Evolutionary conservation across 2,113 vertebrate species (phyloP).

Genomic region (Chloropsis cyanopogon): DNA sequence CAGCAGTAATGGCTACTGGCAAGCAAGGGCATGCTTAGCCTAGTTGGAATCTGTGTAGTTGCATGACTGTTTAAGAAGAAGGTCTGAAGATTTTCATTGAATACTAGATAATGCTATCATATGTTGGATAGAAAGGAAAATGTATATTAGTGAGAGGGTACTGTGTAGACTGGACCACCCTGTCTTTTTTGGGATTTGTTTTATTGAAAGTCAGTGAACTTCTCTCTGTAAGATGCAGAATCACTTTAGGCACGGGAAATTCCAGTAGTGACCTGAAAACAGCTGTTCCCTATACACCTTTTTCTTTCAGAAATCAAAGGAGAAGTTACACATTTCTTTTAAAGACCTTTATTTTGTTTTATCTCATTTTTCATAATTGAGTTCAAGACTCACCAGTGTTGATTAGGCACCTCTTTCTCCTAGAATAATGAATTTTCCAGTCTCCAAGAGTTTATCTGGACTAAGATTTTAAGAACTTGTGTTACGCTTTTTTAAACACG

Average conservation of each 20-base stretch:
- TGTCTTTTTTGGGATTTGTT: not conserved
- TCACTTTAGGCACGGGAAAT: not conserved
- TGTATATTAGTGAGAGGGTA: not conserved
- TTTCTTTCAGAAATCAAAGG: not conserved
- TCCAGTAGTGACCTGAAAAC: not conserved
- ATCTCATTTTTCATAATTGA: not conserved
- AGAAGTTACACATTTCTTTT: not conserved
- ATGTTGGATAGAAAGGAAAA: not conserved
- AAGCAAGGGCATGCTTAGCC: not conserved
- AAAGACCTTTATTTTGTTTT: not conserved
- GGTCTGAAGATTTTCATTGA: not conserved
- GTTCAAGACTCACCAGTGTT: not conserved
- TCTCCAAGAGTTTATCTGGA: not conserved
- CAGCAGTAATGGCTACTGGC: not conserved
- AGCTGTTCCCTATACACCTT: not conserved
- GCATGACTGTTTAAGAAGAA: not conserved
- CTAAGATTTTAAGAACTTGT: not conserved
- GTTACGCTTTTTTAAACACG: not conserved
- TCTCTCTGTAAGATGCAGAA: not conserved
- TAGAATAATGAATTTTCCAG: not conserved
- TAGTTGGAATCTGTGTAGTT: not conserved
- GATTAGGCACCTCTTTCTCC: not conserved
- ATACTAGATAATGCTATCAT: not conserved
- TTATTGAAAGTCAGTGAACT: not conserved
- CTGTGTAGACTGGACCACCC: not conserved